Conservation (phyloP, 2,113 vertebrate species). For the Thymallus thymallus region DNA sequence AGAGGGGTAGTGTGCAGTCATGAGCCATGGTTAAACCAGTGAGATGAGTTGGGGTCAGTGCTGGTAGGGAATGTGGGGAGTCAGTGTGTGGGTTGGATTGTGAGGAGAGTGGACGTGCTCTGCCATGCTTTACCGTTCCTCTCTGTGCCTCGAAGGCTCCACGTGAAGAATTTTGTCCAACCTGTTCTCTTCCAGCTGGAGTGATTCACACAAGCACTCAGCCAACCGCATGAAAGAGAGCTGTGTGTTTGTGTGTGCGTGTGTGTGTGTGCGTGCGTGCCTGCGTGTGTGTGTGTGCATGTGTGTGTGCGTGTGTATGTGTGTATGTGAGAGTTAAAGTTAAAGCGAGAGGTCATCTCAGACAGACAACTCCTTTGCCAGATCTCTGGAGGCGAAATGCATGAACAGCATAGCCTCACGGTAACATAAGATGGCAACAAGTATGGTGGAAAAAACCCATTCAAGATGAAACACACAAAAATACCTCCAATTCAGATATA, state of each 20-base stretch:
- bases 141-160: constrained; percentile 60
- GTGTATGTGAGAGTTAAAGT: neutral
- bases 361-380: constrained; percentile 71
- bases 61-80: constrained; percentile 45
- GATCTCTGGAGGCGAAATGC: constrained; percentile 78
- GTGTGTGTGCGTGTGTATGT: neutral
- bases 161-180: constrained; percentile 66
- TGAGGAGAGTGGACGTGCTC: constrained; percentile 51
- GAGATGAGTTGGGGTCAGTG: constrained; percentile 32
- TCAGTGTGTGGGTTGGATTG: constrained; percentile 25
- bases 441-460: constrained; percentile 63
- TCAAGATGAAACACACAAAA: constrained; percentile 68
- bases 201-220: constrained; percentile 50
- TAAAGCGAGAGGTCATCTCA: neutral
- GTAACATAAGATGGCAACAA: constrained; percentile 72
- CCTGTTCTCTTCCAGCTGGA: constrained; percentile 68
- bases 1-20: constrained; percentile 32
- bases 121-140: constrained; percentile 60
- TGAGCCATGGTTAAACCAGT: constrained; percentile 28
- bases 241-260: neutral
- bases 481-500: constrained; percentile 50
- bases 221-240: constrained; percentile 46
- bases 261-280: neutral
- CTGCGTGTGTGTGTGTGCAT: neutral
- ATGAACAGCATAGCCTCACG: constrained; percentile 68